Evolutionary conservation across 1,140 invertebrate species (phyloP).

Genomic region (Micrasema longulum): DNA sequence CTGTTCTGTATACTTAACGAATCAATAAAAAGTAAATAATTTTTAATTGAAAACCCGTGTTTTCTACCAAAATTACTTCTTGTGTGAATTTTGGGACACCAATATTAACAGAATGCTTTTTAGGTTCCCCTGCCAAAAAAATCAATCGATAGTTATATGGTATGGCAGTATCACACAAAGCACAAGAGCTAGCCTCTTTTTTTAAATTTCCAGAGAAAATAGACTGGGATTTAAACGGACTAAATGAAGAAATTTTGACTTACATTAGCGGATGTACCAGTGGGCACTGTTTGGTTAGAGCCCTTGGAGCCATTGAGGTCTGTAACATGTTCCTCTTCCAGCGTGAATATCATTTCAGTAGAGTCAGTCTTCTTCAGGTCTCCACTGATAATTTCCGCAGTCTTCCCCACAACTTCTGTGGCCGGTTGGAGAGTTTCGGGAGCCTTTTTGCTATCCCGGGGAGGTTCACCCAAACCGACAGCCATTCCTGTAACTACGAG

Average conservation of each 20-base stretch:
- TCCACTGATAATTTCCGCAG: background rate
- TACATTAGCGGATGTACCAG: slow-evolving; percentile 14
- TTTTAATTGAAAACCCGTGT: no score
- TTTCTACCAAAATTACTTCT: no score
- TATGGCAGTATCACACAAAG: no score
- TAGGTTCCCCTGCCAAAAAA: no score
- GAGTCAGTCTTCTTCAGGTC: slow-evolving; percentile 48
- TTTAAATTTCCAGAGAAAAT: no score
- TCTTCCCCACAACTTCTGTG: background rate
- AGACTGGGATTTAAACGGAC: no score
- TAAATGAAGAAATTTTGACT: background rate
- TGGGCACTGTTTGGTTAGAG: background rate
- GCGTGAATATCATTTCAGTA: slow-evolving; percentile 75
- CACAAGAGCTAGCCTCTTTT: no score
- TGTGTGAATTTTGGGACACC: no score
- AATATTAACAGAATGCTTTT: no score
- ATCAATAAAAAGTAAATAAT: no score
- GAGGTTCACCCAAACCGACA: slow-evolving; percentile 75
- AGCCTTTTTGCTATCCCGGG: slow-evolving; percentile 15
- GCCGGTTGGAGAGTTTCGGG: slow-evolving; percentile 2
- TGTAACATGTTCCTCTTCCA: slow-evolving; percentile 75
- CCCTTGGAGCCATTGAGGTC: slow-evolving; percentile 43
- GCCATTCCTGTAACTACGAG: slow-evolving; percentile 82
- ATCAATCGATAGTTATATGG: no score
- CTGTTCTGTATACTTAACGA: no score